Conservation (phyloP, 2,797 vertebrate species). For the Clarias fuscus region DNA sequence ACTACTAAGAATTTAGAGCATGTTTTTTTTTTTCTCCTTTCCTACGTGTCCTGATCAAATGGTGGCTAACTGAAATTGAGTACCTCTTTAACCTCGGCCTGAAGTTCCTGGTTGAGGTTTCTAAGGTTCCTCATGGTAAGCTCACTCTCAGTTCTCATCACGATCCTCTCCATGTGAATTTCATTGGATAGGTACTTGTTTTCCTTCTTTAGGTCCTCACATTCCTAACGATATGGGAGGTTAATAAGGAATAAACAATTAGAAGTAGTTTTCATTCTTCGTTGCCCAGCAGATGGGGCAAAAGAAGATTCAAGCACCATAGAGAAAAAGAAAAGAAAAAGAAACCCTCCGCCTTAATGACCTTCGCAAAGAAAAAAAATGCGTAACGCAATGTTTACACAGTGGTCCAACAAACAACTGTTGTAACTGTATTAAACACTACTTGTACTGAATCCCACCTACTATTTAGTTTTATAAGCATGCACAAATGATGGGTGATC, state of each 20-base stretch:
- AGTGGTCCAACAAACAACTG: background rate
- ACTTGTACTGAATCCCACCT: background rate
- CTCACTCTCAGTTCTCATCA: conserved; percentile 80
- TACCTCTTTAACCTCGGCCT: conserved; percentile 79
- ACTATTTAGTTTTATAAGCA: background rate
- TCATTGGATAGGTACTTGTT: conserved; percentile 79
- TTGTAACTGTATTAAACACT: background rate
- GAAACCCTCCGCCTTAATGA: background rate
- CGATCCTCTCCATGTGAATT: conserved; percentile 80
- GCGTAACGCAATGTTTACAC: background rate
- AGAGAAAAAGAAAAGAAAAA: background rate
- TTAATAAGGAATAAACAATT: background rate
- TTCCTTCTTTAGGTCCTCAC: conserved; percentile 79
- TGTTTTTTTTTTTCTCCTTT: background rate
- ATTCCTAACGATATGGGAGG: conserved; percentile 68
- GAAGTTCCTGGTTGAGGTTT: conserved; percentile 79
- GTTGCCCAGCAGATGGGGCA: background rate
- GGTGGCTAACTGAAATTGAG: background rate
- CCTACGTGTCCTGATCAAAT: background rate
- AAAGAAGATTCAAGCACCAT: background rate
- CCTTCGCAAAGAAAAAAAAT: background rate
- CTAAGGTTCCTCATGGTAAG: conserved; percentile 80
- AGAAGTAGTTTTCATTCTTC: background rate
- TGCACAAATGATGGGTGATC: background rate
- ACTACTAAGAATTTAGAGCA: background rate